These are phyloP conservation scores for Streptopelia turtur DNA, from an alignment of 2,797 vertebrate genomes.

Conservation along the genomic window DNA sequence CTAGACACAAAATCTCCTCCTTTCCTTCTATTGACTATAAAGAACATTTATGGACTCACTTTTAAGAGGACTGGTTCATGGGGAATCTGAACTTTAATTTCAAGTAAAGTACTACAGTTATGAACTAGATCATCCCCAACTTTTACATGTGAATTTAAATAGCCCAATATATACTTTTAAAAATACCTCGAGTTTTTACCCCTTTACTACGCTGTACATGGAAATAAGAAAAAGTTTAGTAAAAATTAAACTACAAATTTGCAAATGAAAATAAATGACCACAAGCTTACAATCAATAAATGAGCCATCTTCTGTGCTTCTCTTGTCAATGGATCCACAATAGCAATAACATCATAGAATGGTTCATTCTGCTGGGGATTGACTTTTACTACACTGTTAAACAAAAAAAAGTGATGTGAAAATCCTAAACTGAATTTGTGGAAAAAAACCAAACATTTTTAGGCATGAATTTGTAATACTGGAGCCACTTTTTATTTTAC, in stretches of 20 bases:
- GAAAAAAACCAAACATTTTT: not conserved
- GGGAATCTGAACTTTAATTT: not conserved
- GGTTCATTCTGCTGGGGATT: slow-evolving; percentile 83
- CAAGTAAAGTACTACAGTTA: not conserved
- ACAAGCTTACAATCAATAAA: slow-evolving; percentile 87
- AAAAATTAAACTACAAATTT: not conserved
- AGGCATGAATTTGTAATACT: not conserved
- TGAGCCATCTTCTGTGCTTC: slow-evolving; percentile 93
- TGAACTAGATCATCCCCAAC: not conserved
- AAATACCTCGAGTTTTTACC: not conserved
- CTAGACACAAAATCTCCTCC: not conserved
- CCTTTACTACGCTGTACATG: not conserved
- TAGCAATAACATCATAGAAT: slow-evolving; percentile 89
- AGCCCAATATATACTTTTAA: not conserved
- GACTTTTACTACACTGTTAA: slow-evolving; percentile 85
- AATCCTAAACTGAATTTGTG: not conserved
- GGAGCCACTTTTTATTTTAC: not conserved
- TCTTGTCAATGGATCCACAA: slow-evolving; percentile 92
- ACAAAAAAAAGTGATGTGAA: not conserved
- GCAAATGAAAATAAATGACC: not conserved
- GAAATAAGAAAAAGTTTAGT: not conserved
- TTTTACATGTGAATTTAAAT: not conserved
- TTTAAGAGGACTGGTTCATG: not conserved
- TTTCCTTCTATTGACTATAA: not conserved
- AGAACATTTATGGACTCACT: not conserved